These are phyloP conservation scores for Diplodus puntazzo DNA, from an alignment of 2,797 vertebrate species.

Conservation along the genomic window DNA sequence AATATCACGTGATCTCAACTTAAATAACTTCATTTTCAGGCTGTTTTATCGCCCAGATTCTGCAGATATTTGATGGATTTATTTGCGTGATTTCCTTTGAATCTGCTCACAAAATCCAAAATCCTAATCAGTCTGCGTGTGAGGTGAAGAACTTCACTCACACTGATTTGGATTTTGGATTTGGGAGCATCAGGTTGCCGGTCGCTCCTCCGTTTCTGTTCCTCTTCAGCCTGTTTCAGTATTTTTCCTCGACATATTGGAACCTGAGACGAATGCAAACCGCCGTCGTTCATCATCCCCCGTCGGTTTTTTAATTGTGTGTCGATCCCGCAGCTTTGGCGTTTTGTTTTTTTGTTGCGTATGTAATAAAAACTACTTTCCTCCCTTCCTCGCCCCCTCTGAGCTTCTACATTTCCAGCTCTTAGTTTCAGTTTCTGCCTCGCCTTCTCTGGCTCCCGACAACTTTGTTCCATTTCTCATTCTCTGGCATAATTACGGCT, in stretches of 20 bases:
- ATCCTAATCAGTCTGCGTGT: too few species aligned
- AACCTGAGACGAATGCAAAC: constrained; percentile 32
- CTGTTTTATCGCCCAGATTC: too few species aligned
- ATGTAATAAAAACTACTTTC: constrained; percentile 57
- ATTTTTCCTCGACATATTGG: not conserved
- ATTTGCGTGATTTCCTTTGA: too few species aligned
- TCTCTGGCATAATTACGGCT: constrained; percentile 78
- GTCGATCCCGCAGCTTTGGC: constrained; percentile 37
- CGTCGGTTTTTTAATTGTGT: constrained; percentile 44
- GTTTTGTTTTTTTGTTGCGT: constrained; percentile 28
- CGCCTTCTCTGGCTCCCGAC: constrained; percentile 63
- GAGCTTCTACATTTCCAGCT: constrained; percentile 49
- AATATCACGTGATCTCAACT: too few species aligned
- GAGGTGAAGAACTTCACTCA: too few species aligned
- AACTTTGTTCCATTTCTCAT: constrained; percentile 80
- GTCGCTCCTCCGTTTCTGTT: too few species aligned
- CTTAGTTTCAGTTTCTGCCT: constrained; percentile 71
- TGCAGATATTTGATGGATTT: too few species aligned
- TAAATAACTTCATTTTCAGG: too few species aligned
- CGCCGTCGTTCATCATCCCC: constrained; percentile 29
- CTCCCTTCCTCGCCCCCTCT: constrained; percentile 25
- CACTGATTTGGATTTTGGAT: too few species aligned
- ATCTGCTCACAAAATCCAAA: too few species aligned
- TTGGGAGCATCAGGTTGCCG: too few species aligned
- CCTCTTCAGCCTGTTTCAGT: too few species aligned